Conservation (phyloP, 2,797 vertebrate genomes). For the Babyrousa celebensis region DNA sequence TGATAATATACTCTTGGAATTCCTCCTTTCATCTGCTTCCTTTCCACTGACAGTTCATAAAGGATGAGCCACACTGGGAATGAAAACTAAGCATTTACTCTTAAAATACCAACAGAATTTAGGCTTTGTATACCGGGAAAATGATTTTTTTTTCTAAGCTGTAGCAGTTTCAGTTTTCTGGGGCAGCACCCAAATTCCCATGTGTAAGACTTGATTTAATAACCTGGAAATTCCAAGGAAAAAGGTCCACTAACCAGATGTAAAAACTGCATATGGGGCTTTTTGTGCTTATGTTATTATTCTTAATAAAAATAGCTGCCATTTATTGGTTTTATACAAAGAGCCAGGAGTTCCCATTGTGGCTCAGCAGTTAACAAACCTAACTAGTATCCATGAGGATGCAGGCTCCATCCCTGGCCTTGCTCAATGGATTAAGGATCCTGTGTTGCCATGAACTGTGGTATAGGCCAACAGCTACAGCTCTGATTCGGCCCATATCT, state of each 20-base stretch:
- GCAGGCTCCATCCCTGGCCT: too few relatives aligned
- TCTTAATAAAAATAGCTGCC: conserved; percentile 50
- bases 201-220: conserved; percentile 49
- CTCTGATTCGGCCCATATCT: too few relatives aligned
- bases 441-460: too few relatives aligned
- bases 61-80: conserved; percentile 69
- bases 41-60: conserved; percentile 83
- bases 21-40: conserved; percentile 79
- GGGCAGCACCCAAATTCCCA: conserved; percentile 39
- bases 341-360: too few relatives aligned
- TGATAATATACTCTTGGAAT: conserved; percentile 77
- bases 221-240: conserved; percentile 40
- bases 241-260: conserved; percentile 52
- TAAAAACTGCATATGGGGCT: conserved; percentile 32
- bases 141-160: conserved; percentile 18
- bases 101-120: conserved; percentile 67
- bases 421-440: too few relatives aligned
- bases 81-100: conserved; percentile 66
- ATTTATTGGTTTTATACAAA: conserved; percentile 29
- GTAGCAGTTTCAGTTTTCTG: conserved; percentile 33
- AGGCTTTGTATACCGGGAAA: conserved; percentile 11
- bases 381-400: too few relatives aligned
- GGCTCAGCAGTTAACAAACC: too few relatives aligned
- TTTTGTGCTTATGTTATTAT: conserved; percentile 41
- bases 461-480: too few relatives aligned